Percentiles rank a stretch among this genome's conserved stretches.
phyloP scores from a whole-genome alignment of 2,113 vertebrate genomes.

The Pluvianellus socialis region DNA sequence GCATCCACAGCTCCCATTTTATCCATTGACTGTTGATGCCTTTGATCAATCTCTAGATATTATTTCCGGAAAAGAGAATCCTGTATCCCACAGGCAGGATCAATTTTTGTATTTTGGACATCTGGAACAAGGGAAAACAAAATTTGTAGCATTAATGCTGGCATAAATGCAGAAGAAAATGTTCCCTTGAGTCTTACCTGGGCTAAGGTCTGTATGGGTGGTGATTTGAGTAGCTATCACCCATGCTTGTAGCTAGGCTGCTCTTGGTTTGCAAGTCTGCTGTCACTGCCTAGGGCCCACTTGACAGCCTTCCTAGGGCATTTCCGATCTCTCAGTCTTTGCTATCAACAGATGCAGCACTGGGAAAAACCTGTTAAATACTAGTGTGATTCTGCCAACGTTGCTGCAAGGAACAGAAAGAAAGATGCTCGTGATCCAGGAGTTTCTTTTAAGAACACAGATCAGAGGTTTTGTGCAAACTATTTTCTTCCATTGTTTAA shows the following conservation, averaged over 20 bases:
- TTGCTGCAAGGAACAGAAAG: background rate
- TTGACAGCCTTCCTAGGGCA: background rate
- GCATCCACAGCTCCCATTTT: background rate
- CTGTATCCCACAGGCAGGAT: background rate
- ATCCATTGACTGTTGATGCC: background rate
- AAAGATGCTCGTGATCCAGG: background rate
- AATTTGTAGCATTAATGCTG: background rate
- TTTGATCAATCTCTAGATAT: background rate
- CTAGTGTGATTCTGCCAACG: background rate
- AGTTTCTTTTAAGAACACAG: background rate
- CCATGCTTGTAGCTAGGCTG: background rate
- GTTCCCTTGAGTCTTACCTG: background rate
- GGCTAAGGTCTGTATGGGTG: background rate
- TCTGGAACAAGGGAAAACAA: background rate
- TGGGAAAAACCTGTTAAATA: background rate
- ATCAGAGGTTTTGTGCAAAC: background rate
- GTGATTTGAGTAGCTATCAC: background rate
- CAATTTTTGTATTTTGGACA: background rate
- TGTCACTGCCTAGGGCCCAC: fast-evolving
- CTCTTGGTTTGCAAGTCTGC: background rate
- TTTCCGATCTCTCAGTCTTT: background rate
- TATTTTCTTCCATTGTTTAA: background rate
- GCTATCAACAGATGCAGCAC: background rate
- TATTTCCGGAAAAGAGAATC: background rate
- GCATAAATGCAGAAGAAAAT: background rate